Evolutionary conservation across 2,797 vertebrate species (phyloP).

Genomic region (Capromys pilorides): DNA sequence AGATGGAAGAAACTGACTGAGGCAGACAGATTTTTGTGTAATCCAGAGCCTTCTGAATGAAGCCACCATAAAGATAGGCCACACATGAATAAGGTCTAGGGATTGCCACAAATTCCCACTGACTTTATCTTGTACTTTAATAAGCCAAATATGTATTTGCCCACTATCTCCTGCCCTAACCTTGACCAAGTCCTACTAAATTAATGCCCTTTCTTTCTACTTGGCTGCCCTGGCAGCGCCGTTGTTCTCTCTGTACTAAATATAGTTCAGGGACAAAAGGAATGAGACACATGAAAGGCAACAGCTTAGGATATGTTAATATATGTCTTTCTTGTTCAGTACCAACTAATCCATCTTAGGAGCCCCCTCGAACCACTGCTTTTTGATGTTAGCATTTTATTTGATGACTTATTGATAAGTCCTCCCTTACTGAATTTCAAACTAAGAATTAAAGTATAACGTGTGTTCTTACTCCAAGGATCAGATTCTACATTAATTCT

Average conservation of each 20-base stretch:
- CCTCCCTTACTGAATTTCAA: slow-evolving; percentile 68
- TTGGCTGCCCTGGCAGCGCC: slow-evolving; percentile 48
- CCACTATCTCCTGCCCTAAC: slow-evolving; percentile 74
- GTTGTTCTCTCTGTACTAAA: slow-evolving; percentile 75
- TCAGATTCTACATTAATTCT: slow-evolving; percentile 66
- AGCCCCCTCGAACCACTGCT: slow-evolving; percentile 70
- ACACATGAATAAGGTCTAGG: not conserved
- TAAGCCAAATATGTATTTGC: slow-evolving; percentile 62
- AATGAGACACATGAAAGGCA: slow-evolving; percentile 78
- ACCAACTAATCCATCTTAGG: slow-evolving; percentile 77
- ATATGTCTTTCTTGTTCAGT: slow-evolving; percentile 76
- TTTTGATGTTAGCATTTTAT: slow-evolving; percentile 79
- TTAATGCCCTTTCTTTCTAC: slow-evolving; percentile 74
- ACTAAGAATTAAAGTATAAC: slow-evolving; percentile 66
- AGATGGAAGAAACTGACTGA: not conserved
- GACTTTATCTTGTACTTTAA: slow-evolving; percentile 59
- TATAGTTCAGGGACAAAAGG: slow-evolving; percentile 79
- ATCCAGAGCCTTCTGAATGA: slow-evolving; percentile 1
- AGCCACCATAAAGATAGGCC: not conserved
- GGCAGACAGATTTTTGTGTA: not conserved
- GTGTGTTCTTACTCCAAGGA: slow-evolving; percentile 52
- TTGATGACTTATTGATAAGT: slow-evolving; percentile 71
- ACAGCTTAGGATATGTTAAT: slow-evolving; percentile 76
- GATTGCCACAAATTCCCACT: slow-evolving; percentile 43
- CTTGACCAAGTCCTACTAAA: slow-evolving; percentile 76